Base-by-base conservation (phyloP, 2,888 invertebrate species). In the Melipona beecheii region DNA sequence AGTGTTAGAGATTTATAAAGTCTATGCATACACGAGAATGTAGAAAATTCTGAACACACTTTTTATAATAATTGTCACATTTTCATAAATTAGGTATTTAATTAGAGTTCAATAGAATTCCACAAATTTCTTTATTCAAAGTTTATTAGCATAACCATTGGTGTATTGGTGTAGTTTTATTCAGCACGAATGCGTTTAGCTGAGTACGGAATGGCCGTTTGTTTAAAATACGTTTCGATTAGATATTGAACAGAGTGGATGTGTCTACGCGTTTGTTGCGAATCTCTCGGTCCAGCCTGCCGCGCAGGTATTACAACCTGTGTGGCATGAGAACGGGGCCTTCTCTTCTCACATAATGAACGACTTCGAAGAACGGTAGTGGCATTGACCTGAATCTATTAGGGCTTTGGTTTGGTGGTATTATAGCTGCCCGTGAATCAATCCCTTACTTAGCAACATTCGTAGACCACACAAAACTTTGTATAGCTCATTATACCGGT, bases 311-410 rank as follows among this genome's bases (percentile, higher is more conserved):
- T 83, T 81, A 83, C 89, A 87, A 89, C 89, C 88, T 89, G 89
- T 90, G 90, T 90, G 89, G 90, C 87, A 90, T 87, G 89, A 89
- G 87, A 89, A 90, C 88, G 79, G 83, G 87, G 87, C 81, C 86
- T 82, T 78, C 85, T 87, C 89, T 90, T 89, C 88, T 87, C 87
- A 90, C 87, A 90, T 90, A 90, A 90, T 90, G 87, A 90, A 90
- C 90, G 90, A 87, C 87, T 91, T 89, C 90, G 87, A 86, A 89
- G 90, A 90, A 87, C 83, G 85, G 86, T 89, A 87, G 91, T 90
- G 90, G 91, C 91, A 87, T 91, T 91, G 91, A 90, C 91, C 91
- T 90, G 88, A 91, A 91, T 91, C 90, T 89, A 90, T 90, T 89
- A 89, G 84, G 90, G 85, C 78, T 90, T 88, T 87, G 88, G 90